phyloP scores from a whole-genome alignment of 2,888 invertebrate species.

The Eueremaeus valkanovi region DNA sequence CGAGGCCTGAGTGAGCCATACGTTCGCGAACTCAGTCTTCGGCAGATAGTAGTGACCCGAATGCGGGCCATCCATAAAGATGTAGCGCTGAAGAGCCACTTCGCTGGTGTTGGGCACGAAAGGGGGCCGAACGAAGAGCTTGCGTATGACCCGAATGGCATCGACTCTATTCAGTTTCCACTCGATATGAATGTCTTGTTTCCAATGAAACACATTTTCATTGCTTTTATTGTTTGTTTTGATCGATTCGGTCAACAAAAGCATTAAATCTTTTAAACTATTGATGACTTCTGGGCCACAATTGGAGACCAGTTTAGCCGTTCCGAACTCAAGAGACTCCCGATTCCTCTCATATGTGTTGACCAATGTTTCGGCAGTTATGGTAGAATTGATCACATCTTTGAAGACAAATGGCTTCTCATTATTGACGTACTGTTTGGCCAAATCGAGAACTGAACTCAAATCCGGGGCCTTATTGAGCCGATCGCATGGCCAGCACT shows the following conservation, averaged over 20 bases:
- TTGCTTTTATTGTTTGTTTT: slow-evolving; percentile 21
- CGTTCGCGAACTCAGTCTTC: slow-evolving; percentile 74
- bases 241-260: background rate
- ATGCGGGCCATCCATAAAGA: slow-evolving; percentile 68
- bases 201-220: slow-evolving; percentile 13
- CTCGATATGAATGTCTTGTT: slow-evolving; percentile 13
- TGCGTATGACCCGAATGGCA: slow-evolving; percentile 66
- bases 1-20: slow-evolving; percentile 67
- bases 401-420: slow-evolving; percentile 60
- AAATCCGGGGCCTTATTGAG: slow-evolving; percentile 66
- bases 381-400: slow-evolving; percentile 47
- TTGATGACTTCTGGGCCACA: background rate
- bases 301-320: background rate
- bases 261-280: slow-evolving; percentile 1
- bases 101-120: slow-evolving; percentile 57
- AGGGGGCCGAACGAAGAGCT: slow-evolving; percentile 66
- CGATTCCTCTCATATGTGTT: background rate
- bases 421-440: slow-evolving; percentile 55
- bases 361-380: background rate
- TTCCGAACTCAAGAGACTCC: slow-evolving; percentile 5
- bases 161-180: slow-evolving; percentile 73
- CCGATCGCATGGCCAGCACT: slow-evolving; percentile 75
- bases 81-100: slow-evolving; percentile 65
- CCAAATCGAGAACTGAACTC: slow-evolving; percentile 59
- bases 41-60: slow-evolving; percentile 66